Percentiles rank a stretch among this genome's conserved stretches.
These are phyloP conservation scores for Apamea anceps DNA, from an alignment of 2,888 invertebrate species.

Conservation along the genomic window DNA sequence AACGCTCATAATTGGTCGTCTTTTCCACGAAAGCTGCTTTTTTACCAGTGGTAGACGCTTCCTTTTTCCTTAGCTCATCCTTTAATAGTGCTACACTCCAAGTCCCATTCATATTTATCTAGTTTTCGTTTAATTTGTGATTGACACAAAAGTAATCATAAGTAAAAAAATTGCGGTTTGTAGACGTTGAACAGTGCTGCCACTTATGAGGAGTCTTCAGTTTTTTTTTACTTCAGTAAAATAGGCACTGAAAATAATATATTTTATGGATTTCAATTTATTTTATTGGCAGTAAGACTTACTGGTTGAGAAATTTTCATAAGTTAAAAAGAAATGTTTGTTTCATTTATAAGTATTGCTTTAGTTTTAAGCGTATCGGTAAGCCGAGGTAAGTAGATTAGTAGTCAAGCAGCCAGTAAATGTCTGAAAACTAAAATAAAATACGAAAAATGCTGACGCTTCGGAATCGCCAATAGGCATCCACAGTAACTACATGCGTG, in stretches of 20 bases:
- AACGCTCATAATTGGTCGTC: too few relatives aligned
- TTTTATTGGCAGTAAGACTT: conserved; percentile 6
- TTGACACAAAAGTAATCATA: too few relatives aligned
- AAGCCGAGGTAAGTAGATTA: conserved; percentile 12
- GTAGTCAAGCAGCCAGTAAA: neutral
- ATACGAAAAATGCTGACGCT: neutral
- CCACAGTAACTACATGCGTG: neutral
- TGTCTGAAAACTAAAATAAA: neutral
- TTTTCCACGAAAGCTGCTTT: too few relatives aligned
- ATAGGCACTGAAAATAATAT: neutral
- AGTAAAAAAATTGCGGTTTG: too few relatives aligned
- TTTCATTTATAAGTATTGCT: neutral
- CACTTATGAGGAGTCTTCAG: neutral
- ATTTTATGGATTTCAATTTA: conserved; percentile 25
- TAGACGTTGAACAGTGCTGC: too few relatives aligned
- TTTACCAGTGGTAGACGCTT: too few relatives aligned
- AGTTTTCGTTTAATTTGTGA: too few relatives aligned
- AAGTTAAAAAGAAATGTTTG: conserved; percentile 6
- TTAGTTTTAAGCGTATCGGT: conserved; percentile 1
- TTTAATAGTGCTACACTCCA: too few relatives aligned
- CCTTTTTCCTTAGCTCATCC: too few relatives aligned
- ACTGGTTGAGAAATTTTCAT: too few relatives aligned
- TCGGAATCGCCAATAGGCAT: neutral
- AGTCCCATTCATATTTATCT: too few relatives aligned
- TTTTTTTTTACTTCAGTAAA: neutral